A percentile compares a stretch with the other conserved stretches of the same genome.
Evolutionary conservation across 2,888 invertebrate species (phyloP).

Genomic region (Arrhopalites spinosus): DNA sequence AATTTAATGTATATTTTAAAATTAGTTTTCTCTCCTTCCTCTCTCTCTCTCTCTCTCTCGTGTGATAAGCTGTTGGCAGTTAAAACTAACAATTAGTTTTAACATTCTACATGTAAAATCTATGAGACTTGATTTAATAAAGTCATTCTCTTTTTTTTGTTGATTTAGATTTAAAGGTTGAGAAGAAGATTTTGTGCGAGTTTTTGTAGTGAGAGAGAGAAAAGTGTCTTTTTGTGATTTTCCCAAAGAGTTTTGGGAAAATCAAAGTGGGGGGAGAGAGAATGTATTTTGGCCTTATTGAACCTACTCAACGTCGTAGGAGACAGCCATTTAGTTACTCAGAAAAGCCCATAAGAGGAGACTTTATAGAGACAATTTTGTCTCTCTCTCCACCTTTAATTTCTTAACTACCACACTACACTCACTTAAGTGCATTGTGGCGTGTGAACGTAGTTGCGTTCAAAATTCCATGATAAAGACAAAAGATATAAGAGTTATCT

Average conservation of each 20-base stretch:
- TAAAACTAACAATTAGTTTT: slow-evolving; percentile 55
- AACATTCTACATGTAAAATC: neutral
- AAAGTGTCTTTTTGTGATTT: too few species aligned
- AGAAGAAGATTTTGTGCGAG: neutral
- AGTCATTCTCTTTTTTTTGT: neutral
- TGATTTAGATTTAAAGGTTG: neutral
- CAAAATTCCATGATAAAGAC: too few species aligned
- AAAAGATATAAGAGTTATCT: too few species aligned
- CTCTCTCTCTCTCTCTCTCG: slow-evolving; percentile 41
- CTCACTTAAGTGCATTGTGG: too few species aligned
- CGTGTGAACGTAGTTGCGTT: too few species aligned
- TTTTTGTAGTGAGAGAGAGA: neutral
- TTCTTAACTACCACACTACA: slow-evolving; percentile 14
- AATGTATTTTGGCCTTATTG: too few species aligned
- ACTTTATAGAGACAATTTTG: neutral
- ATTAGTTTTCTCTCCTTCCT: slow-evolving; percentile 42
- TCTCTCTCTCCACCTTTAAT: slow-evolving; percentile 2
- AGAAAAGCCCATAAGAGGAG: neutral
- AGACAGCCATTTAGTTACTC: neutral
- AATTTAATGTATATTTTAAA: slow-evolving; percentile 55
- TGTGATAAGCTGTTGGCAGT: slow-evolving; percentile 49
- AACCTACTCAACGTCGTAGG: too few species aligned
- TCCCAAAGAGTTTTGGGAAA: too few species aligned
- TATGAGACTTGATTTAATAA: neutral
- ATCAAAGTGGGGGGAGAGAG: too few species aligned